Base-by-base conservation (phyloP, 1,140 invertebrate species). In the Neodiprion lecontei region DNA sequence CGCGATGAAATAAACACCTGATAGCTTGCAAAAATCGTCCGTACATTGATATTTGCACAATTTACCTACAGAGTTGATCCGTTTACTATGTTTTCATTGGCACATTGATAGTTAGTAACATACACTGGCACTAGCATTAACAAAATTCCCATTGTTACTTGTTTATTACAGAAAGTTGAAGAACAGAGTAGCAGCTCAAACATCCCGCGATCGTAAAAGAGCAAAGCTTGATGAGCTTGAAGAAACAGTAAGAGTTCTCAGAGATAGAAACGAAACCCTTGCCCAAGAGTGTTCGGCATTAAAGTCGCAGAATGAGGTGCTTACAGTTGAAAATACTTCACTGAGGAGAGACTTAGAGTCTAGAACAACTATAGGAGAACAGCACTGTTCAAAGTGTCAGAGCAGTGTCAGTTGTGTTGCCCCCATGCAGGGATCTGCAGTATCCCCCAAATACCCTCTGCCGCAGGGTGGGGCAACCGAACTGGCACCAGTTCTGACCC, bases 181-280 rank as follows among this genome's bases (percentile, higher is more conserved):
- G 86, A 99, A 99, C 86, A 90, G 98, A 81, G 96, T 99, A 14
- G 98, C 98, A 53, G 98, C 98, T n/a, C 98, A 99, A 87, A 98
- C 96, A 65, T 98, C 98, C 0, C 90, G 98, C 71, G 98, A 99
- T 86, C 91, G 97, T n/a, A 99, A 99, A 84, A 99, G 99, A 86
- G 95, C 95, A 0, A 94, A 94, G 84, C 93, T 98, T 91, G 93
- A 95, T 75, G 94, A 97, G 79, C 91, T 99, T 86, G 97, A 99
- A 88, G 87, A 88, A 12, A 91, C 92, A 65, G 91, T 96, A 9
- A 89, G 91, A 75, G 83, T 89, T 40, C 84, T 95, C n/a, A 90
- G 90, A 74, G 90, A 92, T 49, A 89, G 90, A 77, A 94, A 94
- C 76, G 90, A 92, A 73, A 84, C 88, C n/a, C 83, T 95, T 40